Percentiles rank a stretch among this genome's conserved stretches.
phyloP scores from a whole-genome alignment of 1,140 invertebrate species.

The Drosophila eugracilis region DNA sequence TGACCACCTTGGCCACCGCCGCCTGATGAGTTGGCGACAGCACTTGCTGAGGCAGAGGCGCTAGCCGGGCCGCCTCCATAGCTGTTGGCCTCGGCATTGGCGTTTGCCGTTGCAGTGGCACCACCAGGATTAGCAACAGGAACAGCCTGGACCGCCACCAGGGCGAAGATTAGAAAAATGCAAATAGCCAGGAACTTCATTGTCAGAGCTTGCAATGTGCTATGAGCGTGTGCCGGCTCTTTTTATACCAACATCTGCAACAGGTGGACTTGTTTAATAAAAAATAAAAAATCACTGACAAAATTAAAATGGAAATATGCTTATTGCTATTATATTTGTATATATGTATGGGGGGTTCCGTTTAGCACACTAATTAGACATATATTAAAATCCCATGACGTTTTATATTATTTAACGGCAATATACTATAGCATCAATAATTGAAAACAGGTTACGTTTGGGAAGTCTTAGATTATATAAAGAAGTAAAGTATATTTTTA shows the following conservation, averaged over 20 bases:
- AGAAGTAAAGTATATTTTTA: constrained; percentile 15
- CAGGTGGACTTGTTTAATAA: constrained; percentile 23
- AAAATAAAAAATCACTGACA: neutral
- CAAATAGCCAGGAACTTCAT: constrained; percentile 47
- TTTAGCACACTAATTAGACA: constrained; percentile 50
- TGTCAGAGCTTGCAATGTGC: constrained; percentile 31
- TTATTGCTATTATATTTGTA: constrained; percentile 11
- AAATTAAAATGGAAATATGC: neutral
- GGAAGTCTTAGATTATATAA: neutral
- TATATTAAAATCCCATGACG: constrained; percentile 30
- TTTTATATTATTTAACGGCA: constrained; percentile 13
- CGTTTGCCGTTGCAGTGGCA: neutral
- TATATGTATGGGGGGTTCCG: constrained; percentile 27
- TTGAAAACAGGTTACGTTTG: constrained; percentile 28
- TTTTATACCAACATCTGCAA: constrained; percentile 40
- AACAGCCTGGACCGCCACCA: constrained; percentile 25
- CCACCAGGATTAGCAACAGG: constrained; percentile 18
- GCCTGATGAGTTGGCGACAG: neutral
- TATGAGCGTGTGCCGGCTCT: constrained; percentile 12
- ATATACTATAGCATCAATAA: constrained; percentile 13
- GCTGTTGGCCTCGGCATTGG: neutral
- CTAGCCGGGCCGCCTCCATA: neutral
- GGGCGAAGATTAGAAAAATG: constrained; percentile 35
- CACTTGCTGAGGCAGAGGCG: constrained; percentile 18
- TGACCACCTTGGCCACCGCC: neutral